Percentiles rank a stretch among this genome's conserved stretches.
Evolutionary conservation across 1,140 invertebrate species (phyloP).

Genomic region (Papilio aristodemus): DNA sequence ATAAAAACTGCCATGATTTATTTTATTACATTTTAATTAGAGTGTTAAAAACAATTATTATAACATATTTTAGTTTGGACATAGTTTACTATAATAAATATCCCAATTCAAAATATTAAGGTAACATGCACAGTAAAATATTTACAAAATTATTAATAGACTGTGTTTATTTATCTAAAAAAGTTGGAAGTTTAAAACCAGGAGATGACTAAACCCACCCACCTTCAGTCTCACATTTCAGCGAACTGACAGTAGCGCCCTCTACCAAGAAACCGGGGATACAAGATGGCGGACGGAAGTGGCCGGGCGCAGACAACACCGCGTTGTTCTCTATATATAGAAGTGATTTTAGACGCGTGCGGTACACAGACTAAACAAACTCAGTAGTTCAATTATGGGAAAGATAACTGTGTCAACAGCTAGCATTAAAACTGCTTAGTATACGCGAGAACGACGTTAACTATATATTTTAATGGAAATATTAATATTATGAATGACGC

Average conservation of each 20-base stretch:
- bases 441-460: neutral
- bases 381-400: constrained; percentile 12
- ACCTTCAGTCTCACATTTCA: constrained; percentile 26
- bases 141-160: neutral
- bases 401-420: constrained; percentile 20
- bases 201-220: constrained; percentile 16
- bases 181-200: neutral
- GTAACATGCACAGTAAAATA: neutral
- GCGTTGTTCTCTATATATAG: constrained; percentile 53
- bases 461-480: neutral
- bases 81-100: no score
- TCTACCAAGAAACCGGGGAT: constrained; percentile 26
- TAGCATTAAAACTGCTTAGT: constrained; percentile 16
- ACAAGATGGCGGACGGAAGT: constrained; percentile 54
- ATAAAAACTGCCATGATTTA: neutral
- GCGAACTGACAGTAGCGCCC: constrained; percentile 10
- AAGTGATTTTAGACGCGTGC: constrained; percentile 40
- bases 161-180: neutral
- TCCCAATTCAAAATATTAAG: no score
- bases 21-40: neutral
- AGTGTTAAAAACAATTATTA: no score
- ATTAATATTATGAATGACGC: constrained; percentile 6
- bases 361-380: constrained; percentile 25
- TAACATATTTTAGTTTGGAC: no score
- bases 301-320: constrained; percentile 45